Base-by-base conservation (phyloP, 1,140 invertebrate species). In the Brachionus rubens region DNA sequence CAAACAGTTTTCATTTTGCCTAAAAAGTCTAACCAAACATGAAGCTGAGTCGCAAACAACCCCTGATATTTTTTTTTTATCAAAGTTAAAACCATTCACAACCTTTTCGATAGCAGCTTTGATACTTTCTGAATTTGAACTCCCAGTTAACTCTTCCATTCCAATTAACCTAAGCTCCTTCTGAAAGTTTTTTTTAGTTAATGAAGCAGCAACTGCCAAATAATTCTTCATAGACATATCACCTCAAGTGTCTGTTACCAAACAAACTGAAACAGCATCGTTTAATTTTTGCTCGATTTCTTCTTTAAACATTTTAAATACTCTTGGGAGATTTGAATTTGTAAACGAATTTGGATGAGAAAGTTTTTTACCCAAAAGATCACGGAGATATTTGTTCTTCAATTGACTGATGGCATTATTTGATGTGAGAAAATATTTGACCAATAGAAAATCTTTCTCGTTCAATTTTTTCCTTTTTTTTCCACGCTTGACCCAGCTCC, bases 391-490 rank as follows among this genome's bases (percentile, higher is more conserved):
- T 50, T 50, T 50, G 47, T 50, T 50, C 24, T 50, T 50, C 9
- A 24, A 9, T 21, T 50, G 4, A 9, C 47, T 50, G 24, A 50
- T 50, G 16, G 47, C 47, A 50, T 50, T 50, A 50, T 50, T 50
- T 50, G 47, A 50, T 50, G 47, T 50, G 3, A 50, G 24, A 50
- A 50, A 50, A 50, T 50, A 50, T 50, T 50, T 50, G 24, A 50
- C 47, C 24, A 50, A 50, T n/a, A 50, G n/a, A n/a, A 50, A n/a
- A 24, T 50, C 47, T 2, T 50, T 50, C 9, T 50, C 47, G 24
- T 7, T 50, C 24, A 50, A 21, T 21, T 50, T 50, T 50, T 50
- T 24, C 16, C 16, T 50, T 21, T 24, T 50, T 50, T 21, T 50
- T 50, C 16, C 47, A 21, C 47, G 47, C 10, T 50, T 50, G 16